Evolutionary conservation across 2,113 vertebrate species (phyloP).

Genomic region (Carollia perspicillata): DNA sequence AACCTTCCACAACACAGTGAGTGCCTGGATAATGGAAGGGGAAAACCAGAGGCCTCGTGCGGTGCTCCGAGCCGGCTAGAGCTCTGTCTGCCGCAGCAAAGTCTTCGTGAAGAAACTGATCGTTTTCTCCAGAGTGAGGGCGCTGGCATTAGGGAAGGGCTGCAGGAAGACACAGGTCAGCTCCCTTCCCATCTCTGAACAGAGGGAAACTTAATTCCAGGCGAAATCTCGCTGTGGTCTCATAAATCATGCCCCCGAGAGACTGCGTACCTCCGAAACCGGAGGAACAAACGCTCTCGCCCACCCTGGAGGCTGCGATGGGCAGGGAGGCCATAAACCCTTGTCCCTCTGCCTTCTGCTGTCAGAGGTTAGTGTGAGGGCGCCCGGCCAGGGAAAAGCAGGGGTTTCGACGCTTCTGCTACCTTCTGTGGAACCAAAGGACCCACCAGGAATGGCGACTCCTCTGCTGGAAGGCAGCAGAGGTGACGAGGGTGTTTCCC

Average conservation of each 20-base stretch:
- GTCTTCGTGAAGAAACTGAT: background rate
- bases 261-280: background rate
- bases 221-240: background rate
- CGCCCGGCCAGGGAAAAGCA: background rate
- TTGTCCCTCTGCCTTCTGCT: background rate
- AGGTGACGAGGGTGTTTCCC: background rate
- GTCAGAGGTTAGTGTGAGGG: background rate
- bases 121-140: background rate
- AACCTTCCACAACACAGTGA: background rate
- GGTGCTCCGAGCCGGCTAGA: background rate
- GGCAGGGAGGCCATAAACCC: background rate
- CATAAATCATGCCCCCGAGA: slow-evolving; percentile 1
- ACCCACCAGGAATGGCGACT: background rate
- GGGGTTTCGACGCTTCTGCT: background rate
- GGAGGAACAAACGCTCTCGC: background rate
- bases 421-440: background rate
- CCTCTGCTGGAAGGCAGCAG: background rate
- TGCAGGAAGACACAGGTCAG: background rate
- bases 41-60: background rate
- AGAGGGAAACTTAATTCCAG: slow-evolving; percentile 26
- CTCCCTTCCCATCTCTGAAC: background rate
- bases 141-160: background rate
- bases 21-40: slow-evolving; percentile 28
- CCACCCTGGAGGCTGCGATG: background rate
- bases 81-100: background rate